Conservation (phyloP, 2,113 vertebrate genomes). For the Ciconia maguari region DNA sequence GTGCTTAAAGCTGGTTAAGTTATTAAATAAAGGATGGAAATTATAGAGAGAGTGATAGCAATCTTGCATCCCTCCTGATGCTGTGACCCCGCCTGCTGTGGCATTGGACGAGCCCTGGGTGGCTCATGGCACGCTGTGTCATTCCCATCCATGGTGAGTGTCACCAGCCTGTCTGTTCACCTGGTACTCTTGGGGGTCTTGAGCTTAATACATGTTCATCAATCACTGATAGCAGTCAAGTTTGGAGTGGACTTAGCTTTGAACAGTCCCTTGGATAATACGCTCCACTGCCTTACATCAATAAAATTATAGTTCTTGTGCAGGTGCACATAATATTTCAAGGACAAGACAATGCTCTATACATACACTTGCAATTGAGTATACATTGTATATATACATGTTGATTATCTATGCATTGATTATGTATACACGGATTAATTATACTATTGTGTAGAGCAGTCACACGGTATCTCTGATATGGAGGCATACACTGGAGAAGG, state of each 20-base stretch:
- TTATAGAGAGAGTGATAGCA: background rate
- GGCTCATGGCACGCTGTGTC: background rate
- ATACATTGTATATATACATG: fast-evolving
- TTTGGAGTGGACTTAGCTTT: background rate
- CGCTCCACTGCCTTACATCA: background rate
- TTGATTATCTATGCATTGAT: background rate
- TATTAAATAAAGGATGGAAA: background rate
- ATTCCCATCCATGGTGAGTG: background rate
- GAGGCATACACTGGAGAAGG: background rate
- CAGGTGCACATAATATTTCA: background rate
- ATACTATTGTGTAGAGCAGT: background rate
- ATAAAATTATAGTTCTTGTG: background rate
- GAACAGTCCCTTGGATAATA: background rate
- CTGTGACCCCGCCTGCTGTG: background rate
- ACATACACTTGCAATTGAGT: background rate
- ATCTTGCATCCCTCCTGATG: background rate
- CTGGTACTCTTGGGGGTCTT: background rate
- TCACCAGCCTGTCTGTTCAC: background rate
- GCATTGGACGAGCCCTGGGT: background rate
- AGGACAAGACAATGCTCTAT: background rate
- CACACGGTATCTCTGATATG: fast-evolving
- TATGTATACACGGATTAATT: background rate
- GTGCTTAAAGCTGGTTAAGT: background rate
- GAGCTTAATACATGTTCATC: fast-evolving
- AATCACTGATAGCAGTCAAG: background rate